Evolutionary conservation across 2,113 vertebrate genomes (phyloP).

Genomic region (Carollia perspicillata): DNA sequence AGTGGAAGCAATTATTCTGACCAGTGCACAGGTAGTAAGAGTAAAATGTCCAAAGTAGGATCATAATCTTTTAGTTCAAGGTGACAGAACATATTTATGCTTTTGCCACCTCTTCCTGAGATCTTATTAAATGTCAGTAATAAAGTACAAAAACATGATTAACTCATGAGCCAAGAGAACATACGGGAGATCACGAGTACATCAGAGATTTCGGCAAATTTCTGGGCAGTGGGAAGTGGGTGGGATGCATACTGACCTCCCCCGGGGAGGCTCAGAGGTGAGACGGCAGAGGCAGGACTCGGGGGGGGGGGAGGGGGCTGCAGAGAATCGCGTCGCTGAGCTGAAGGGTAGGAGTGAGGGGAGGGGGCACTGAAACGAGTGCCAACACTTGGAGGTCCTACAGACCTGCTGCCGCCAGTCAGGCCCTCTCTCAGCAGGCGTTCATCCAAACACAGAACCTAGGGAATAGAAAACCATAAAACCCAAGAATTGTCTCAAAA

Average conservation of each 20-base stretch:
- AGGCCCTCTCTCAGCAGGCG: neutral
- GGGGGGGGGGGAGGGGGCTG: neutral
- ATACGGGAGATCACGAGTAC: neutral
- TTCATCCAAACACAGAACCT: neutral
- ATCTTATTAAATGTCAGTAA: neutral
- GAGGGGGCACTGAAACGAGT: neutral
- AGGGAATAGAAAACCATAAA: neutral
- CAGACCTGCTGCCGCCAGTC: neutral
- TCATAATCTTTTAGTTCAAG: neutral
- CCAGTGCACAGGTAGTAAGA: neutral
- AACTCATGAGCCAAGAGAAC: neutral
- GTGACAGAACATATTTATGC: neutral
- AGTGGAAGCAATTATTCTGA: neutral
- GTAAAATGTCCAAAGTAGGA: neutral
- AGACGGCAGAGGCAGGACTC: neutral
- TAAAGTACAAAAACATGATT: neutral
- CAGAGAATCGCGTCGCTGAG: neutral
- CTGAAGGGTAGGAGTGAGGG: neutral
- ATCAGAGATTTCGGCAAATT: neutral
- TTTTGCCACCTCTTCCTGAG: neutral
- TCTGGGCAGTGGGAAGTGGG: neutral
- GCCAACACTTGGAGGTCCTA: neutral
- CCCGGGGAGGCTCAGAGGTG: neutral
- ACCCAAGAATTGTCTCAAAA: neutral
- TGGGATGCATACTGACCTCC: rapidly evolving